Conservation (phyloP, 2,888 invertebrate genomes). For the Machimus rusticus region DNA sequence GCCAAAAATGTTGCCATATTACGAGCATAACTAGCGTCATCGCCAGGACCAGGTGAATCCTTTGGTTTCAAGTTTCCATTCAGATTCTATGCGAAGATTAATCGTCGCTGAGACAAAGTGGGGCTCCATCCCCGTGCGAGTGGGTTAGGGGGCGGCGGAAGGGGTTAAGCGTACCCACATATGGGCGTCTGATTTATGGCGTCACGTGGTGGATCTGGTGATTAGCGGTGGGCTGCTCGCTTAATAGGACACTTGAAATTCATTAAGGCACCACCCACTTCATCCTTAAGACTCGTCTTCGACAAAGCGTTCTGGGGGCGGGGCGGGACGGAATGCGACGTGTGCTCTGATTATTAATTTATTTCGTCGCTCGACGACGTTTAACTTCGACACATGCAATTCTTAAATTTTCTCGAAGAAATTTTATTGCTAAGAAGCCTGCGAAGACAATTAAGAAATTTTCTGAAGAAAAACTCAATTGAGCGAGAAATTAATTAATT, state of each 20-base stretch:
- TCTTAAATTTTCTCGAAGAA: not conserved
- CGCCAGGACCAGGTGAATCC: not conserved
- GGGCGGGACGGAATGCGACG: not conserved
- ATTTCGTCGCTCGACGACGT: conserved; percentile 3
- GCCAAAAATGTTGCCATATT: conserved; percentile 4
- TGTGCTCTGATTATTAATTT: conserved; percentile 35
- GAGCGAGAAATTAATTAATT: not conserved
- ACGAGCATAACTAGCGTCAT: not conserved
- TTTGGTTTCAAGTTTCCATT: conserved; percentile 3
- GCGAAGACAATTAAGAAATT: not conserved
- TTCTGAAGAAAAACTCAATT: not conserved
- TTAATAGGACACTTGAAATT: conserved; percentile 33
- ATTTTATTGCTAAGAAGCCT: not conserved
- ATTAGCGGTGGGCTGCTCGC: conserved; percentile 14
- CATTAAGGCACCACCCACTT: conserved; percentile 20
- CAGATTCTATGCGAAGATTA: conserved; percentile 6
- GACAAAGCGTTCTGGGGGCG: not conserved
- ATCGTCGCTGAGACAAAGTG: not conserved
- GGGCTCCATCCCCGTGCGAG: not conserved
- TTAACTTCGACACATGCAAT: conserved; percentile 21
- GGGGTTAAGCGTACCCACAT: not conserved
- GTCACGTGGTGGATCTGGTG: conserved; percentile 15
- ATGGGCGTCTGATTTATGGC: conserved; percentile 1
- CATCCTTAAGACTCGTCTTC: not conserved
- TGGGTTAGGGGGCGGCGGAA: not conserved